phyloP scores from a whole-genome alignment of 2,888 invertebrate species.

The Atethmia centrago region DNA sequence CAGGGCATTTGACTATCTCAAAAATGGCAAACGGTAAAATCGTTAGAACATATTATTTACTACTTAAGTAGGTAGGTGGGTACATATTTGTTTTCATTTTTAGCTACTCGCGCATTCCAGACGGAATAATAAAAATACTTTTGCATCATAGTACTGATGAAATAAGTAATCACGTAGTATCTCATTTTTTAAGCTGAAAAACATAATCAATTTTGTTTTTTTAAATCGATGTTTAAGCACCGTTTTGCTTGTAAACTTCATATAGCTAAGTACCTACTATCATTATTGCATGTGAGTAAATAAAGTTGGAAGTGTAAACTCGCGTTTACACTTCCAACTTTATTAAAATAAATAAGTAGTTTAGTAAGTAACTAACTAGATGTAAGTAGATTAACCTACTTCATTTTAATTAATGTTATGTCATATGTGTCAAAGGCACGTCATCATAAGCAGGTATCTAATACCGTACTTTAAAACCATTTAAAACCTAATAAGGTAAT shows the following conservation, averaged over 20 bases:
- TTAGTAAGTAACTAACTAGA: background rate
- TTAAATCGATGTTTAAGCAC: background rate
- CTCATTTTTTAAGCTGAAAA: background rate
- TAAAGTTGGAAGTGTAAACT: background rate
- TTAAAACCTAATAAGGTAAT: too few species aligned
- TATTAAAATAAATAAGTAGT: background rate
- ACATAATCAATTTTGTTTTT: background rate
- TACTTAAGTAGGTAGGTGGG: background rate
- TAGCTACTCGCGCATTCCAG: conserved; percentile 14
- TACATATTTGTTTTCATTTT: conserved; percentile 1
- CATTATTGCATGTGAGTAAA: background rate
- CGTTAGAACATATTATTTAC: background rate
- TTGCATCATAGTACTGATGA: conserved; percentile 29
- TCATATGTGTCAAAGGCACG: background rate
- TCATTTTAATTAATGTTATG: background rate
- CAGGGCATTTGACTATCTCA: background rate
- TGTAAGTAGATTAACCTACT: background rate
- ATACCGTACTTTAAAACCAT: conserved; percentile 20
- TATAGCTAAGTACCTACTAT: too few species aligned
- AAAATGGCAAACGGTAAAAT: background rate
- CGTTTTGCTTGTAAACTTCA: background rate
- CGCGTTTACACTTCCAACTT: background rate
- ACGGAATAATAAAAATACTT: conserved; percentile 5
- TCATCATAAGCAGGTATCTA: background rate
- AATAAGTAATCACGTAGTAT: background rate